These are phyloP conservation scores for Acanthosoma haemorrhoidale DNA, from an alignment of 2,888 invertebrate genomes.

Conservation along the genomic window DNA sequence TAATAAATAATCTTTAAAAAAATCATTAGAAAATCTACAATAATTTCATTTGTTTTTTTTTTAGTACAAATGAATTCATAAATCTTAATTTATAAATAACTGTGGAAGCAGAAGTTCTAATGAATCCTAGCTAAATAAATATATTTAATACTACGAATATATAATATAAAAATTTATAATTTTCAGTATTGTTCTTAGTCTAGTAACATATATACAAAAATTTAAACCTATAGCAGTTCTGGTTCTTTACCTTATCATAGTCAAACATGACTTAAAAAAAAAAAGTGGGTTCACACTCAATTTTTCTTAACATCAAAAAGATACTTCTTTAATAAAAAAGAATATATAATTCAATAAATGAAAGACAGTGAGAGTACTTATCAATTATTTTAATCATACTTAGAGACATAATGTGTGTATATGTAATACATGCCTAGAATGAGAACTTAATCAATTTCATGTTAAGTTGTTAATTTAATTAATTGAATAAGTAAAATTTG, in stretches of 20 bases:
- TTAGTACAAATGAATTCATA: background rate
- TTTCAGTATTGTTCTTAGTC: background rate
- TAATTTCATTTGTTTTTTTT: background rate
- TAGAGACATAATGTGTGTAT: too few species aligned
- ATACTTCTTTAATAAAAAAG: too few species aligned
- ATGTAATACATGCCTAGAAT: too few species aligned
- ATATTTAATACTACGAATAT: background rate
- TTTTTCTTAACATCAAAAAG: too few species aligned
- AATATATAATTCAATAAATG: too few species aligned
- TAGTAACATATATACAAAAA: background rate
- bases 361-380: too few species aligned
- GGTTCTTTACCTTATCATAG: background rate
- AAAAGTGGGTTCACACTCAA: background rate
- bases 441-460: too few species aligned
- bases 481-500: too few species aligned
- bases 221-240: constrained; percentile 1
- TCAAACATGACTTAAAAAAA: background rate
- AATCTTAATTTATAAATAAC: background rate
- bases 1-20: background rate
- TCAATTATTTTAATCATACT: too few species aligned
- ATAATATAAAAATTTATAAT: constrained; percentile 4
- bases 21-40: background rate
- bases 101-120: constrained; percentile 12
- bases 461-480: too few species aligned
- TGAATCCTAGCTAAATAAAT: constrained; percentile 10